Evolutionary conservation across 2,113 vertebrate genomes (phyloP), one percentile per base, ranked within the genome.

Genomic region (Neodon shergylaensis): DNA sequence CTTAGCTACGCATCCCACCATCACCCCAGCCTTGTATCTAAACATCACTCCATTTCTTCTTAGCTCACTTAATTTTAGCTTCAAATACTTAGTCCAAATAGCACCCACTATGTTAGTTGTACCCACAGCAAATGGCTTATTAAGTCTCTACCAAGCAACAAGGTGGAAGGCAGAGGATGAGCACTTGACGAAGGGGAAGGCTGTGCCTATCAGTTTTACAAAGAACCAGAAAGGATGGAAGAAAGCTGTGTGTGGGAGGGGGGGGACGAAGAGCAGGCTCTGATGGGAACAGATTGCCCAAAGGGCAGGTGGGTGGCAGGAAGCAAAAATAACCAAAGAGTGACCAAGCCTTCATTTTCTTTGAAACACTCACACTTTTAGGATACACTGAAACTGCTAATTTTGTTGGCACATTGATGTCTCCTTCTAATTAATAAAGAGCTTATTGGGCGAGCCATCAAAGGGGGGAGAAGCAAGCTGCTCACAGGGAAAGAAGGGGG

Each of bases 321-420:
- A 44, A 88, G 11, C 84, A 96, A 97, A 96, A 95, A 94, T 90
- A 91, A 22, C 0, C 63, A 73, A 86, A 12, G 82, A 97, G 82
- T 91, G 92, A 93, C 74, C 54, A 54, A 92, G 97, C 65, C 26
- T 97, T 96, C 39, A 7, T 76, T 97, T 97, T 90, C 93, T 95
- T 84, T 97, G 66, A 95, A 94, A 88, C 92, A 82, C 26, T 94
- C 93, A 95, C 93, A 93, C 78, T 89, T 95, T 39, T 76, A 70
- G 92, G 87, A 95, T 97, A 81, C 90, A 96, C 19, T 42, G 90
- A 92, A 97, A 95, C 85, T 91, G 74, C 91, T 97, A 96, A 97
- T 97, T 98, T 95, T 94, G 85, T 85, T 95, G 65, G 95, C 88
- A 88, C 3, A 11, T 84, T 68, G 81, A 87, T 70, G 89, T n/a